Evolutionary conservation across 2,797 vertebrate species (phyloP), one percentile per base, ranked within the genome.

Genomic region (Corythornis leucogaster): DNA sequence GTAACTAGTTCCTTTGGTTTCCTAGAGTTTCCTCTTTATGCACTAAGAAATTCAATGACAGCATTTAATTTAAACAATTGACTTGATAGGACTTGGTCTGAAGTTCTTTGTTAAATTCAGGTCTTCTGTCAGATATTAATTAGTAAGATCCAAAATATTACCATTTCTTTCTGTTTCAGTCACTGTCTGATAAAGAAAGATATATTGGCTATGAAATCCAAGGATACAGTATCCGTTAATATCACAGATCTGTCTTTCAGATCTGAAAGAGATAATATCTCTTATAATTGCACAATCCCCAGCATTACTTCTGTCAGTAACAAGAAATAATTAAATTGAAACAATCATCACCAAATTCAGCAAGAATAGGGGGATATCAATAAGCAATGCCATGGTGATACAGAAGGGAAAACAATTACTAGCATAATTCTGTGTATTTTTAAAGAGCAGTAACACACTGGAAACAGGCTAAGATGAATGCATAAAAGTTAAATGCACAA

Each of bases 401-500:
- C 10, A 67, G 48, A 81, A 31, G 45, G 64, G 53, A 92, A 90
- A 88, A 83, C 35, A 81, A 57, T 59, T 67, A 69, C 22, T 70
- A 64, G 12, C 25, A 79, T 76, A 63, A 79, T 22, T 61, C 35
- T 87, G 22, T 64, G 15, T 62, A 40, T 83, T 86, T 76, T 76
- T 53, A 81, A 87, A 81, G 87, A 81, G 86, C 76, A 81, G 33
- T 89, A 80, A 70, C 28, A 67, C 22, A 69, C 35, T 8, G 63
- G 67, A 90, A 88, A 67, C 15, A 61, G 16, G 12, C n/a, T 62
- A 68, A n/a, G 15, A 54, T 31, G 20, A 80, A 35, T 70, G n/a
- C 74, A 87, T 84, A 76, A 93, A 83, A 86, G 61, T 80, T 63
- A 66, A 90, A 83, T 53, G 87, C 91, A 25, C 83, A 45, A 46